Conservation (phyloP, 2,888 invertebrate genomes). For the Hydriomena furcata region DNA sequence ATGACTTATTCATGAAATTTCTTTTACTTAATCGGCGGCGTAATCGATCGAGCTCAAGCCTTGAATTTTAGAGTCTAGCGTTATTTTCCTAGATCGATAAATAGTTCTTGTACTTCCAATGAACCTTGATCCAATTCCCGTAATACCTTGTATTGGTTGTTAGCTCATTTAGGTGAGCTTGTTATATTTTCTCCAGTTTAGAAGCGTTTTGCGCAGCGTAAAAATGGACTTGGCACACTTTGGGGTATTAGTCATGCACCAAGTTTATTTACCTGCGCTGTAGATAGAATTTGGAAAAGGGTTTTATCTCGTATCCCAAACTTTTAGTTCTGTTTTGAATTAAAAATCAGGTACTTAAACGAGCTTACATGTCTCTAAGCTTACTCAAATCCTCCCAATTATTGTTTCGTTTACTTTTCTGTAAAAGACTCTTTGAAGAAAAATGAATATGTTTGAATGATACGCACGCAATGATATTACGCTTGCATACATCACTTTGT, state of each 20-base stretch:
- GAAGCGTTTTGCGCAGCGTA: constrained; percentile 36
- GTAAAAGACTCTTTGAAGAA: too few relatives aligned
- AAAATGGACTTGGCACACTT: constrained; percentile 53
- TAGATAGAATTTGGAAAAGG: constrained; percentile 12
- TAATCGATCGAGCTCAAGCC: too few relatives aligned
- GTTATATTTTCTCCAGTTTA: constrained; percentile 19
- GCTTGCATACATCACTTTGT: too few relatives aligned
- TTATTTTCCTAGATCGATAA: neutral
- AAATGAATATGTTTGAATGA: too few relatives aligned
- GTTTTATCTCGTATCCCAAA: neutral
- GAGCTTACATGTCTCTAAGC: too few relatives aligned
- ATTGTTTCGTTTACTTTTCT: too few relatives aligned
- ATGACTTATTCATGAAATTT: too few relatives aligned
- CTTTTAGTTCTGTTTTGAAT: constrained; percentile 3
- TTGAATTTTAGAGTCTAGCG: too few relatives aligned
- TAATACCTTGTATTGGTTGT: constrained; percentile 15
- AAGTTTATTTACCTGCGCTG: constrained; percentile 35
- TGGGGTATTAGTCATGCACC: constrained; percentile 41
- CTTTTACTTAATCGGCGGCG: too few relatives aligned
- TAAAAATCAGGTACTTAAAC: too few relatives aligned
- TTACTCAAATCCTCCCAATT: too few relatives aligned
- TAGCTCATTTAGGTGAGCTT: constrained; percentile 19
- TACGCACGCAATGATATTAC: too few relatives aligned
- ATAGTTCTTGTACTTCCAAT: neutral
- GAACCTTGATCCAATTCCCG: constrained; percentile 15